Percentiles rank a stretch among this genome's conserved stretches.
These are phyloP conservation scores for Cryptoprocta ferox DNA, from an alignment of 2,797 vertebrate genomes.

Conservation along the genomic window DNA sequence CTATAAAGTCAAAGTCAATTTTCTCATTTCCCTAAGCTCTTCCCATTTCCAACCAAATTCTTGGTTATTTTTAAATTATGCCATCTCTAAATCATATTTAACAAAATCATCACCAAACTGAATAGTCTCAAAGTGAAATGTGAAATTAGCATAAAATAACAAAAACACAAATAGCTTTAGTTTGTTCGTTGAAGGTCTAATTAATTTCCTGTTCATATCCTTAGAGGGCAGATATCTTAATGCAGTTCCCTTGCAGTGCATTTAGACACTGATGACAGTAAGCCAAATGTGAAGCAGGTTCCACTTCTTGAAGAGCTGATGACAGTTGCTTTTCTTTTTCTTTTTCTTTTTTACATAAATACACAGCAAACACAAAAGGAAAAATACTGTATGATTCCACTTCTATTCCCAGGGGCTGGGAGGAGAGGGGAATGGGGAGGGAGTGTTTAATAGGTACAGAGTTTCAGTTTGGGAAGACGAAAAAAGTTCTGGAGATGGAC, in stretches of 20 bases:
- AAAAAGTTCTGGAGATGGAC: neutral
- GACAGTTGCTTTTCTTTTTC: neutral
- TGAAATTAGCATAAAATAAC: neutral
- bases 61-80: slow-evolving; percentile 16
- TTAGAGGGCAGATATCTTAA: neutral
- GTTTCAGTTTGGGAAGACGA: neutral
- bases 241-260: neutral
- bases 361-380: neutral
- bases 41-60: slow-evolving; percentile 32
- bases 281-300: neutral
- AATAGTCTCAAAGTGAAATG: slow-evolving; percentile 20
- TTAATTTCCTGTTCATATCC: neutral
- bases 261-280: neutral
- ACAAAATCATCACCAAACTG: neutral
- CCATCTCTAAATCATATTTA: slow-evolving; percentile 21
- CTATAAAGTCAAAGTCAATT: neutral
- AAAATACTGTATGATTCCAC: neutral
- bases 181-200: neutral
- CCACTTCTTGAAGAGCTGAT: neutral
- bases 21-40: neutral
- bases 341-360: slow-evolving; percentile 13
- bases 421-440: neutral
- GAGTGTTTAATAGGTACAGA: neutral
- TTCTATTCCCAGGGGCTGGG: neutral
- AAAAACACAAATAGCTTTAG: neutral